phyloP scores from a whole-genome alignment of 1,140 invertebrate species.

The Adelges cooleyi region DNA sequence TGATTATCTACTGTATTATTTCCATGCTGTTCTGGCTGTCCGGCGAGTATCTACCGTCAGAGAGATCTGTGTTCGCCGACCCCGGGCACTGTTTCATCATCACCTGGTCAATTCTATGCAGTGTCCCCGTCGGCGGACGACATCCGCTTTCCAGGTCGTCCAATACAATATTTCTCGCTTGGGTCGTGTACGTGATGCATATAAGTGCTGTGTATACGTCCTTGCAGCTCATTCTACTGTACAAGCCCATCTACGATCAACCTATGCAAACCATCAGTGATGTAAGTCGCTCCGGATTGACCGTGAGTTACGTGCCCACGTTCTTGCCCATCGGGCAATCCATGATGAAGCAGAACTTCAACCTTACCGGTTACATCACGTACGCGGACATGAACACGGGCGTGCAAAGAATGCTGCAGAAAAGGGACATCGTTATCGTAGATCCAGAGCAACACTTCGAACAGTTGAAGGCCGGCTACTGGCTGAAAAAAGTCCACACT shows the following conservation, averaged over 20 bases:
- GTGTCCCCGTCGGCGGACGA: not conserved
- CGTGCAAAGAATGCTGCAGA: not conserved
- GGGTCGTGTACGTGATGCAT: not conserved
- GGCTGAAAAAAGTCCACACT: not conserved
- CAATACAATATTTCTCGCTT: not conserved
- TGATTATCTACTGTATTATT: not conserved
- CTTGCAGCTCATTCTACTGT: constrained; percentile 1
- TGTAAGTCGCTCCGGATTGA: not conserved
- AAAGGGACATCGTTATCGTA: not conserved
- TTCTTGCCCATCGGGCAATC: not conserved
- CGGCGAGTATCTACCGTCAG: not conserved
- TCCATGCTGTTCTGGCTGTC: not conserved
- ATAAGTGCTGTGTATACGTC: constrained; percentile 12
- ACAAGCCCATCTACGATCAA: not conserved
- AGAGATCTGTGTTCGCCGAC: not conserved
- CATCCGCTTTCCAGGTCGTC: not conserved
- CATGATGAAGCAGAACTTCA: not conserved
- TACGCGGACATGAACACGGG: not conserved
- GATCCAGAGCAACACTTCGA: constrained; percentile 15
- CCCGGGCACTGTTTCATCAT: not conserved
- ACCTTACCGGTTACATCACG: not conserved
- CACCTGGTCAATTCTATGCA: constrained; percentile 3
- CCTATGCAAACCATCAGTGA: constrained; percentile 5
- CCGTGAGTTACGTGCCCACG: not conserved
- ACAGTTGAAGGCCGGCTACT: not conserved